Evolutionary conservation across 2,797 vertebrate genomes (phyloP).

Genomic region (Leptodactylus fallax): DNA sequence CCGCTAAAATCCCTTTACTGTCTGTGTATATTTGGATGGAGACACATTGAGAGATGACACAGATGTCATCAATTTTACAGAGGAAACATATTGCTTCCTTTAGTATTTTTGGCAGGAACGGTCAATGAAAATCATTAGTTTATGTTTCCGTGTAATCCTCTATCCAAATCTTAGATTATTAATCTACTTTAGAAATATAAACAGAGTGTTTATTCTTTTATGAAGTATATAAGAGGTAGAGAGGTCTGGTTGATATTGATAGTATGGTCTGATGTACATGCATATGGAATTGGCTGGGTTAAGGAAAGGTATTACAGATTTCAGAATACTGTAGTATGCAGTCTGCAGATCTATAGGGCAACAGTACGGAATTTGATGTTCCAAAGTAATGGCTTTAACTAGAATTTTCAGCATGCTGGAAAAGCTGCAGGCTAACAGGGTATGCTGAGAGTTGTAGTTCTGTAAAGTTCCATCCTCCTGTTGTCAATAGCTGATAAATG

Average conservation of each 20-base stretch:
- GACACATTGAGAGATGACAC: constrained; percentile 22
- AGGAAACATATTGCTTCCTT: constrained; percentile 56
- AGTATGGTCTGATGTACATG: neutral
- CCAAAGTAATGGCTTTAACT: too few species aligned
- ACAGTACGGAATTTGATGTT: neutral
- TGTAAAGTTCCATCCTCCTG: too few species aligned
- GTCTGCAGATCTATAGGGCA: neutral
- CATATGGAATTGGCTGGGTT: neutral
- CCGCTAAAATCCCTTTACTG: neutral
- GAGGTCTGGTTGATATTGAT: neutral
- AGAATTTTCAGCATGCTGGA: too few species aligned
- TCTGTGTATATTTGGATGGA: neutral
- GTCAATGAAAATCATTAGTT: neutral
- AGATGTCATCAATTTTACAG: constrained; percentile 43
- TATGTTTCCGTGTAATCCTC: neutral
- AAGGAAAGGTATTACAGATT: neutral
- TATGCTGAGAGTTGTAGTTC: too few species aligned
- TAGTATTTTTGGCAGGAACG: constrained; percentile 28
- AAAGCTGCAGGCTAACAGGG: too few species aligned
- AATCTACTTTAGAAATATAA: neutral
- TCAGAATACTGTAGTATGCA: neutral
- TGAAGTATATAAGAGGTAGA: neutral
- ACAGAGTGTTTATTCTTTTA: neutral
- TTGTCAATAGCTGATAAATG: too few species aligned
- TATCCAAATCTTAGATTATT: neutral